These are phyloP conservation scores for Mizuhopecten yessoensis DNA, from an alignment of 1,140 invertebrate genomes.

Conservation along the genomic window DNA sequence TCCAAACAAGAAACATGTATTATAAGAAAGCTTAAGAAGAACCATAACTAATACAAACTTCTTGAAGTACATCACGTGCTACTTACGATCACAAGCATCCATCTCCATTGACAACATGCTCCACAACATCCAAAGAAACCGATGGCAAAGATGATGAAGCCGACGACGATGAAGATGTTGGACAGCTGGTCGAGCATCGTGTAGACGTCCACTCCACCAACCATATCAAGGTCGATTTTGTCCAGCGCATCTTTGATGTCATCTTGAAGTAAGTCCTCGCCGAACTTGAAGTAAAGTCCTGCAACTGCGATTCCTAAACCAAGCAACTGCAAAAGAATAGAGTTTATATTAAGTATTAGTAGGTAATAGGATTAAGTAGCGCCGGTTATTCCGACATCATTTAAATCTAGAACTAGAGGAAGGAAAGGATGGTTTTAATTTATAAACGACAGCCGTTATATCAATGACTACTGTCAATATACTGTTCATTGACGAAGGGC, in stretches of 20 bases:
- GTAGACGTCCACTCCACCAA: conserved; percentile 52
- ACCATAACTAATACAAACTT: no score
- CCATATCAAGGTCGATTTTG: conserved; percentile 39
- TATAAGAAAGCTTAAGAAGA: not conserved
- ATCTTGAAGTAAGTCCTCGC: conserved; percentile 41
- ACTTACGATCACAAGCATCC: conserved; percentile 57
- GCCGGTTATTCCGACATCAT: no score
- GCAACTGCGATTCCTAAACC: conserved; percentile 48
- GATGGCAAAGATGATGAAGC: conserved; percentile 56
- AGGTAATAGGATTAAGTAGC: no score
- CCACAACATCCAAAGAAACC: conserved; percentile 61
- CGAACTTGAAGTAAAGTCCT: conserved; percentile 48
- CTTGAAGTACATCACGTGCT: no score
- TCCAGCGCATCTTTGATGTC: conserved; percentile 41
- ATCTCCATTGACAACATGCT: conserved; percentile 56
- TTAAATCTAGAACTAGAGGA: no score
- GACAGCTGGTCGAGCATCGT: conserved; percentile 40
- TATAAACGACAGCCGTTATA: no score
- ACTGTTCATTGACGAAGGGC: no score
- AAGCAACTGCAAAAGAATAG: conserved; percentile 45
- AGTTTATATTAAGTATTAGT: no score
- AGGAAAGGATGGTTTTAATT: no score
- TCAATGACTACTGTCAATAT: no score
- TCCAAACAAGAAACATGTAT: no score
- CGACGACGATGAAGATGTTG: conserved; percentile 53